These are phyloP conservation scores for Clavelina lepadiformis DNA, from an alignment of 23 tunicate species.

Conservation along the genomic window DNA sequence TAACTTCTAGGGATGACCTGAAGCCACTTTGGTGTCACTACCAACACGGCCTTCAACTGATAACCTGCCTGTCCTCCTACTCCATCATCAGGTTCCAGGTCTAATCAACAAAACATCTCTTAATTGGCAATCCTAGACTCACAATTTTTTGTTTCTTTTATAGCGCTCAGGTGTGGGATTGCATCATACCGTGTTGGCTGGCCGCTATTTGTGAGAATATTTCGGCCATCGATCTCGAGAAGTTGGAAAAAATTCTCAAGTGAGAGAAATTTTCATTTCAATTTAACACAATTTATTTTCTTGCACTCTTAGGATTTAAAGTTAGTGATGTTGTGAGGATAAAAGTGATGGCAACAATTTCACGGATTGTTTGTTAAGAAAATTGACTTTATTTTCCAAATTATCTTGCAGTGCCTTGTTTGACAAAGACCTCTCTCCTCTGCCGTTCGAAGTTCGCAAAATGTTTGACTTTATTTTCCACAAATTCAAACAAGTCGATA, in stretches of 20 bases:
- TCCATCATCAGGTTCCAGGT: conserved; percentile 87
- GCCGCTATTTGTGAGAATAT: conserved; percentile 25
- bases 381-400: no score
- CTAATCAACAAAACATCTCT: no score
- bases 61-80: conserved; percentile 54
- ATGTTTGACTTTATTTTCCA: conserved; percentile 27
- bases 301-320: no score
- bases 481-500: neutral
- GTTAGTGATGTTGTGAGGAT: no score
- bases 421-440: conserved; percentile 51
- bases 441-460: conserved; percentile 30
- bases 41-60: conserved; percentile 29
- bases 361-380: no score
- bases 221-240: neutral
- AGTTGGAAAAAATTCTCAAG: conserved; percentile 7
- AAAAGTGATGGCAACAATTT: no score
- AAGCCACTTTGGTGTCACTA: conserved; percentile 70
- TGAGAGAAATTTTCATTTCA: conserved; percentile 3
- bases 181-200: conserved; percentile 72
- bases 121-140: no score
- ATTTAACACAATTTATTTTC: neutral
- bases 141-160: no score
- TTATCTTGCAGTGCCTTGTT: conserved; percentile 42
- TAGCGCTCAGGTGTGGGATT: conserved; percentile 58
- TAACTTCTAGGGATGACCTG: conserved; percentile 56